Percentiles rank a stretch among this genome's conserved stretches.
Conservation (phyloP, 2,888 invertebrate genomes). For the Chymomyza fuscimana region DNA sequence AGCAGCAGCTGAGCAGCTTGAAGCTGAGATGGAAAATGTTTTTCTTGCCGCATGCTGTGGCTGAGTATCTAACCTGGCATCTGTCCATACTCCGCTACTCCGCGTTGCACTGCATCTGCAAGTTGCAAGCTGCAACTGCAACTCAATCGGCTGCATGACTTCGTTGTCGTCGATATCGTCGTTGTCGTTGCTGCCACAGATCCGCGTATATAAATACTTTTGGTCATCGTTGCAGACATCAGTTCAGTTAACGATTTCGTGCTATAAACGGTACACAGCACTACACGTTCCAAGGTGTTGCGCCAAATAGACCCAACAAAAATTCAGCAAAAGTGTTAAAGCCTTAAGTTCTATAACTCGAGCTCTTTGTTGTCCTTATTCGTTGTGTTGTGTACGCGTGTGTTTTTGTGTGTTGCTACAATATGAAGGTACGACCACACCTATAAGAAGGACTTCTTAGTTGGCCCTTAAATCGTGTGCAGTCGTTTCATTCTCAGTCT, state of each 20-base stretch:
- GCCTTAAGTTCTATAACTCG: neutral
- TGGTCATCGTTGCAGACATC: conserved; percentile 80
- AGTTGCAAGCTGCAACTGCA: conserved; percentile 51
- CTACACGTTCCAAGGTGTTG: conserved; percentile 41
- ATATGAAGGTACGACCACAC: conserved; percentile 59
- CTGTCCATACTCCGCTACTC: conserved; percentile 1
- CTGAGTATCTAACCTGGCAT: conserved; percentile 15
- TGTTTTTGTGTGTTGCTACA: conserved; percentile 37
- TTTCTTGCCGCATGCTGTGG: conserved; percentile 59
- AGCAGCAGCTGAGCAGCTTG: conserved; percentile 13
- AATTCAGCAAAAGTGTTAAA: conserved; percentile 22
- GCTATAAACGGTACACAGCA: conserved; percentile 75
- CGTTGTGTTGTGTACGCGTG: conserved; percentile 55
- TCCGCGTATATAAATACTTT: conserved; percentile 80
- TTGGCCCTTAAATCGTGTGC: conserved; percentile 9
- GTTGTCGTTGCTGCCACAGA: conserved; percentile 25
- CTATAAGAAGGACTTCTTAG: neutral
- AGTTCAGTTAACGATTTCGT: conserved; percentile 79
- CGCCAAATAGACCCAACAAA: conserved; percentile 31
- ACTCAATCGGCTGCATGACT: conserved; percentile 30
- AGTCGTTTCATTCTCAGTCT: conserved; percentile 41
- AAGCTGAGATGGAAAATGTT: conserved; percentile 22
- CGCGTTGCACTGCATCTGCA: conserved; percentile 24
- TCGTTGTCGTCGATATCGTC: conserved; percentile 23
- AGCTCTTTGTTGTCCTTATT: conserved; percentile 21